Percentiles rank a stretch among this genome's conserved stretches.
These are phyloP conservation scores for Prionailurus bengalensis DNA, from an alignment of 2,113 vertebrate genomes.

Conservation along the genomic window DNA sequence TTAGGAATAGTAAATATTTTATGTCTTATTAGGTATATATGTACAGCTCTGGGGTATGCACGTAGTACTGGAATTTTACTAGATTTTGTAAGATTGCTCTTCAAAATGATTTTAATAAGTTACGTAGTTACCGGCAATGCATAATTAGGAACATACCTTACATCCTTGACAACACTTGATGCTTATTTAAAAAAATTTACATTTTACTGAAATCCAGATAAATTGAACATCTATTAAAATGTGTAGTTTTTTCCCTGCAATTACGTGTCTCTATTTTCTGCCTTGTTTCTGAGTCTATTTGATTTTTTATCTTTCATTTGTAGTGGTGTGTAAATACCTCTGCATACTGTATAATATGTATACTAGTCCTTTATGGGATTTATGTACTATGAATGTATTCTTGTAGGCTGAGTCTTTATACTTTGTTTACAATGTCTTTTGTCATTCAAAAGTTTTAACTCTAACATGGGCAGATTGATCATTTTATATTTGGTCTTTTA, in stretches of 20 bases:
- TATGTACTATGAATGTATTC: not conserved
- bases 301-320: not conserved
- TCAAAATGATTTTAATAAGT: not conserved
- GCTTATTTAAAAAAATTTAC: not conserved
- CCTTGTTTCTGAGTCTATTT: not conserved
- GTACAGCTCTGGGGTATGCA: not conserved
- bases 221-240: not conserved
- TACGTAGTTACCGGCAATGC: not conserved
- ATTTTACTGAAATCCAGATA: not conserved
- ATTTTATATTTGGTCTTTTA: conserved; percentile 52
- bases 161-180: not conserved
- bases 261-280: not conserved
- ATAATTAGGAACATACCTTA: not conserved
- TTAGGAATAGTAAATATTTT: not conserved
- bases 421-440: not conserved
- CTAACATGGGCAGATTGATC: not conserved
- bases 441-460: conserved; percentile 32
- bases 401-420: not conserved
- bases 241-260: not conserved
- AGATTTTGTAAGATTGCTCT: not conserved
- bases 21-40: not conserved
- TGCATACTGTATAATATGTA: not conserved
- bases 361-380: not conserved
- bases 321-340: not conserved
- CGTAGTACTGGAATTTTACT: not conserved